These are phyloP conservation scores for Chanos chanos DNA, from an alignment of 2,797 vertebrate genomes.

Conservation along the genomic window DNA sequence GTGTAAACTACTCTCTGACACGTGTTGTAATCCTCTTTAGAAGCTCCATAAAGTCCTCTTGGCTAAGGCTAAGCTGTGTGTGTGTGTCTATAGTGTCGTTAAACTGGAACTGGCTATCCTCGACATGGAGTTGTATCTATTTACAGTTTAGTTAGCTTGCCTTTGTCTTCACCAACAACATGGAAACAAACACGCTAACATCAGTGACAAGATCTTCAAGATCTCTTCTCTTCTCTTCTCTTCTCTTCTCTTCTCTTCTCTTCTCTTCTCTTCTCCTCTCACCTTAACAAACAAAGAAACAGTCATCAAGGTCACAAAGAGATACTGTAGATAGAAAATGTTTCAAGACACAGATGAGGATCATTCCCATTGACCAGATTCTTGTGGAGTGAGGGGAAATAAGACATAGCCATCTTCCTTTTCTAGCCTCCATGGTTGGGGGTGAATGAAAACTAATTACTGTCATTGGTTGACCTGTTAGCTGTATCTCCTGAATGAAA, in stretches of 20 bases:
- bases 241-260: no score
- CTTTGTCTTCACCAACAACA: no score
- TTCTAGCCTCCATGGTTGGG: constrained; percentile 12
- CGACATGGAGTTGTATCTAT: constrained; percentile 46
- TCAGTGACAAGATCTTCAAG: no score
- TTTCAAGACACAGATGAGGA: no score
- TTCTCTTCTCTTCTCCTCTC: no score
- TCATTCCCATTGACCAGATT: constrained; percentile 31
- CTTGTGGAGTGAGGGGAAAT: constrained; percentile 26
- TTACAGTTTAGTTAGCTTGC: no score
- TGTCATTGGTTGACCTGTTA: constrained; percentile 35
- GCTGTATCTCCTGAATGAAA: constrained; percentile 36
- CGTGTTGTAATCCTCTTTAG: constrained; percentile 66
- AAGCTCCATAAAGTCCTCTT: constrained; percentile 65
- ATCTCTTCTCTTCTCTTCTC: no score
- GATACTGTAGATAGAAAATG: no score
- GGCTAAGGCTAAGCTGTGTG: constrained; percentile 53
- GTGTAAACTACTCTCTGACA: constrained; percentile 59
- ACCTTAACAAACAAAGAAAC: no score
- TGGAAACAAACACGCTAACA: no score
- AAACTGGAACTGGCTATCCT: constrained; percentile 61
- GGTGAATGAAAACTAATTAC: constrained; percentile 43
- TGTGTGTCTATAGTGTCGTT: constrained; percentile 55
- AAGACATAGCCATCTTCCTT: constrained; percentile 19
- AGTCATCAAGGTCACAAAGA: no score